Base-by-base conservation (phyloP, 2,797 vertebrate species). In the Phyllotis vaccarum region DNA sequence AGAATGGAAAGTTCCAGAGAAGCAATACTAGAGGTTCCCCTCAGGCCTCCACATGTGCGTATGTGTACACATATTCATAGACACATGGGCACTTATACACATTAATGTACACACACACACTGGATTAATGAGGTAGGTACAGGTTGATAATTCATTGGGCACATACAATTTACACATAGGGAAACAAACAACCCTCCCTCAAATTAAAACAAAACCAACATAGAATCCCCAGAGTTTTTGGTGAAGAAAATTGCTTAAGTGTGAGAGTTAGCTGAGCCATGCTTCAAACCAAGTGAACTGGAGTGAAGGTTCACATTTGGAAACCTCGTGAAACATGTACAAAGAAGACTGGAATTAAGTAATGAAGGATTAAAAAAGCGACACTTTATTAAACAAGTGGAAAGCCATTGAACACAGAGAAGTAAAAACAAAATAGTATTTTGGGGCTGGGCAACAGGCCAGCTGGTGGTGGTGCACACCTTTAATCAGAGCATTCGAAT, bases 321-420 rank as follows among this genome's bases (percentile, higher is more conserved):
- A 72, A 91, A 86, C 58, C 76, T n/a, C 34, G n/a, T 76, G n/a
- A 88, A 87, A 87, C 6, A 74, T 22, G 80, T 86, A 31, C 21
- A 91, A 91, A 68, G 24, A 34, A 95, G 85, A 93, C 0, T 90
- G 58, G 58, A 37, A 86, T 94, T 93, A 87, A 96, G 90, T 43
- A 60, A 91, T 40, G 70, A 66, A 79, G 2, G 17, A 74, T 60
- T 62, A 91, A 49, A 91, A 88, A 96, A 86, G 43, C n/a, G n/a
- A n/a, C n/a, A n/a, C n/a, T 90, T 90, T 75, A 49, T 80, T 24
- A 89, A 86, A 74, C 54, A 72, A 46, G 4, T 6, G 19, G 31
- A 68, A n/a, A 64, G 16, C 43, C 54, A 79, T 17, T 62, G 40
- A 79, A 58, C 0, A 19, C 40, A 54, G 29, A 80, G 58, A 91